These are phyloP conservation scores for Epicampocera succincta DNA, from an alignment of 2,888 invertebrate genomes.

Conservation along the genomic window DNA sequence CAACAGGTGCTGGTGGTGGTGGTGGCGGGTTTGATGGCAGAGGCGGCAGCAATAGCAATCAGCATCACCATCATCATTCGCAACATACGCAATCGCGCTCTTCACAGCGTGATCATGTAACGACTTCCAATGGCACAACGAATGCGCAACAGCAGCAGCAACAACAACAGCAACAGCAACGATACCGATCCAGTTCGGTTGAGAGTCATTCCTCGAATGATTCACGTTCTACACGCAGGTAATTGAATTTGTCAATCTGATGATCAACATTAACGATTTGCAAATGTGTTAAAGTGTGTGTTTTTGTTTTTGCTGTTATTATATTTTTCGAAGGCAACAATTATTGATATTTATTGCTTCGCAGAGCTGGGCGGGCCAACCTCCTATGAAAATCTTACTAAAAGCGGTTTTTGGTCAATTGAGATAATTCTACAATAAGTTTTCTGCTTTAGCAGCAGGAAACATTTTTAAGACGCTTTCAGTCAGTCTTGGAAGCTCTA, in stretches of 20 bases:
- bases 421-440: too few species aligned
- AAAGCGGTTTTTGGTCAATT: too few species aligned
- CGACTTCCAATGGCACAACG: constrained; percentile 62
- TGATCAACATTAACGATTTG: constrained; percentile 56
- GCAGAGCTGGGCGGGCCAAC: too few species aligned
- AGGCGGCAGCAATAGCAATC: constrained; percentile 71
- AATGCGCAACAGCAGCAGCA: constrained; percentile 75
- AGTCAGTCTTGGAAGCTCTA: too few species aligned
- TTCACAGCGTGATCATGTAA: constrained; percentile 82
- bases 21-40: constrained; percentile 72
- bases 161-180: constrained; percentile 77
- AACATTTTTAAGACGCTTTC: too few species aligned
- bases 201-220: constrained; percentile 96
- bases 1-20: constrained; percentile 74
- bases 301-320: background rate
- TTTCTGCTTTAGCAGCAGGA: too few species aligned
- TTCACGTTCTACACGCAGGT: constrained; percentile 89
- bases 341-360: background rate
- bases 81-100: constrained; percentile 71
- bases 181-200: constrained; percentile 89
- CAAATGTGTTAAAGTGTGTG: constrained; percentile 1
- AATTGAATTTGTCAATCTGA: constrained; percentile 72
- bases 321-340: constrained; percentile 24
- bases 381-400: too few species aligned
- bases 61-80: constrained; percentile 77